These are phyloP conservation scores for Mythimna albipuncta DNA, from an alignment of 2,888 invertebrate species.

Conservation along the genomic window DNA sequence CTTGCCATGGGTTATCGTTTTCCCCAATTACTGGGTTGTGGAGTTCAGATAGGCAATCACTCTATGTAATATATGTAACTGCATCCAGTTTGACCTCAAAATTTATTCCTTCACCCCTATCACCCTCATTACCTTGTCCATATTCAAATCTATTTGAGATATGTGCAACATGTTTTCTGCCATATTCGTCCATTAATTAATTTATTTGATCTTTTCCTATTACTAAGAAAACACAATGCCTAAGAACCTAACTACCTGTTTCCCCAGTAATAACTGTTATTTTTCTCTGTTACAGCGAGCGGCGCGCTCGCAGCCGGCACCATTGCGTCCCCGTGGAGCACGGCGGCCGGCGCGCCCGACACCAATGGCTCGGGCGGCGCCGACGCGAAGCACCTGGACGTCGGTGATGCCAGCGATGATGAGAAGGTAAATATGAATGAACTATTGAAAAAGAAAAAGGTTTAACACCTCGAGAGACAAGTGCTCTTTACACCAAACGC, in stretches of 20 bases:
- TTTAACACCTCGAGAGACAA: neutral
- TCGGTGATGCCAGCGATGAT: slow-evolving; percentile 97
- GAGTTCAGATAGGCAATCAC: too few relatives aligned
- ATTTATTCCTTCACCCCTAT: neutral
- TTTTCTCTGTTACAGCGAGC: slow-evolving; percentile 84
- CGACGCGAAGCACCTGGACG: slow-evolving; percentile 97
- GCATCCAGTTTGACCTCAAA: too few relatives aligned
- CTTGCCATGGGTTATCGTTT: too few relatives aligned
- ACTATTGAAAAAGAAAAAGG: neutral
- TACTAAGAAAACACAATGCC: too few relatives aligned
- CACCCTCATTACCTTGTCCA: neutral
- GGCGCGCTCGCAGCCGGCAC: slow-evolving; percentile 95
- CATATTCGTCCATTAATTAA: too few relatives aligned
- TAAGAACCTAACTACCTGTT: too few relatives aligned
- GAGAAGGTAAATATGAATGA: slow-evolving; percentile 81
- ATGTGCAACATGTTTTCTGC: neutral
- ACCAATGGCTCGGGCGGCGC: slow-evolving; percentile 97
- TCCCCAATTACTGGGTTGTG: too few relatives aligned
- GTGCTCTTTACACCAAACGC: too few relatives aligned
- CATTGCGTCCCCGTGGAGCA: slow-evolving; percentile 99
- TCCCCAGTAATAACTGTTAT: neutral
- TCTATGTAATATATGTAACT: too few relatives aligned
- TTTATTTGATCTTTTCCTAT: too few relatives aligned
- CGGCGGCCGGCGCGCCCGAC: slow-evolving; percentile 95
- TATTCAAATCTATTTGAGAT: neutral